Base-by-base conservation (phyloP, 2,888 invertebrate species). In the Sesamia inferens region DNA sequence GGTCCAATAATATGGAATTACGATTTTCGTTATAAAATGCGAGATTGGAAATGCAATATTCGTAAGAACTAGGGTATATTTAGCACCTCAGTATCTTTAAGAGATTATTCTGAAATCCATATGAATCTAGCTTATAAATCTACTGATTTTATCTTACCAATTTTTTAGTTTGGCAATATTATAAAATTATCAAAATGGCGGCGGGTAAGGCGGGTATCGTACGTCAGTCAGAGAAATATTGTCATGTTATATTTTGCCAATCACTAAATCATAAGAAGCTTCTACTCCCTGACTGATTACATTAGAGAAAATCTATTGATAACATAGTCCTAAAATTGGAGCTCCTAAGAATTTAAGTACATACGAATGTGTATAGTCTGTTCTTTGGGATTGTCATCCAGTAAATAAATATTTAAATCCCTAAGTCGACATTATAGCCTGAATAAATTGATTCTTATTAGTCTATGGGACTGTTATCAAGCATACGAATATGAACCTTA, bases 51-150 rank as follows among this genome's bases (percentile, higher is more conserved):
- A 91, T 89, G 88, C 90, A 82, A 82, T 83, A 75, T 71, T 73
- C 76, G 79, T 79, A 83, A 87, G 78, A 85, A 73, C 77, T 87
- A 87, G 73, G 67, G 75, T 86, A 87, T 87, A 85, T 88, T 88
- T 92, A 95, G 94, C 95, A 94, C 93, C 94, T 90, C 87, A 82
- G 88, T 88, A 88, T 90, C 83, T 87, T 88, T 88, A 76, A 80
- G 90, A 92, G 90, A 93, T 92, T 92, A 89, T 89, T 85, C 78
- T 81, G 83, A 88, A 88, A 89, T 90, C 86, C 89, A 90, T 93
- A 92, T 83, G 84, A 89, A 88, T 86, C 89, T 89, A 92, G 88
- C 90, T 90, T 91, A 92, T 55, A 76, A 63, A 76, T 74, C 82
- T 82, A 87, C 74, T 65, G 75, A 81, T 81, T 87, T 84, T 84